phyloP scores from a whole-genome alignment of 2,888 invertebrate species.

The Boloria euphrosyne region DNA sequence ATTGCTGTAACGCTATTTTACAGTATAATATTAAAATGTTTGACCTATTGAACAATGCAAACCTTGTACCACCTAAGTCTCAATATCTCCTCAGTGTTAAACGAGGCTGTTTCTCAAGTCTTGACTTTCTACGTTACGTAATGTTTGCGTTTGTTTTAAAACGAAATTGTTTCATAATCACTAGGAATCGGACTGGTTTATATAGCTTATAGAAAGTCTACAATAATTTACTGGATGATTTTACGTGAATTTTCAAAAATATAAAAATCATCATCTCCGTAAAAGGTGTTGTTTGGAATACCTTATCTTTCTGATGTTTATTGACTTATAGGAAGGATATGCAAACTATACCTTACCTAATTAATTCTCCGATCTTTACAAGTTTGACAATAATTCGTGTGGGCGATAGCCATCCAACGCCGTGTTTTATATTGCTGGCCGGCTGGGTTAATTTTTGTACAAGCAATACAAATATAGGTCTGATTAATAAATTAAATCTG shows the following conservation, averaged over 20 bases:
- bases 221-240: slow-evolving; percentile 5
- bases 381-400: too few species aligned
- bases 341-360: too few species aligned
- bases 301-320: too few species aligned
- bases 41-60: slow-evolving; percentile 7
- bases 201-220: slow-evolving; percentile 32
- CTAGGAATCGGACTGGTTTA: slow-evolving; percentile 41
- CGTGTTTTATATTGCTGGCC: too few species aligned
- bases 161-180: slow-evolving; percentile 56
- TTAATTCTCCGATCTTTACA: too few species aligned
- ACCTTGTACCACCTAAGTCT: slow-evolving; percentile 1
- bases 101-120: slow-evolving; percentile 12
- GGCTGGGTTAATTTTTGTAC: too few species aligned
- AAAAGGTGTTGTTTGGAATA: too few species aligned
- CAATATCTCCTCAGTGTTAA: background rate
- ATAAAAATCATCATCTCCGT: too few species aligned
- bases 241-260: background rate
- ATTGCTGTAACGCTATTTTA: background rate
- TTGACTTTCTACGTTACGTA: slow-evolving; percentile 63
- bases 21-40: background rate
- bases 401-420: too few species aligned
- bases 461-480: too few species aligned
- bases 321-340: too few species aligned
- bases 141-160: slow-evolving; percentile 59
- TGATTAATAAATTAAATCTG: too few species aligned